Evolutionary conservation across 2,113 vertebrate genomes (phyloP), one percentile per base, ranked within the genome.

Genomic region (Ceuthmochares aereus): DNA sequence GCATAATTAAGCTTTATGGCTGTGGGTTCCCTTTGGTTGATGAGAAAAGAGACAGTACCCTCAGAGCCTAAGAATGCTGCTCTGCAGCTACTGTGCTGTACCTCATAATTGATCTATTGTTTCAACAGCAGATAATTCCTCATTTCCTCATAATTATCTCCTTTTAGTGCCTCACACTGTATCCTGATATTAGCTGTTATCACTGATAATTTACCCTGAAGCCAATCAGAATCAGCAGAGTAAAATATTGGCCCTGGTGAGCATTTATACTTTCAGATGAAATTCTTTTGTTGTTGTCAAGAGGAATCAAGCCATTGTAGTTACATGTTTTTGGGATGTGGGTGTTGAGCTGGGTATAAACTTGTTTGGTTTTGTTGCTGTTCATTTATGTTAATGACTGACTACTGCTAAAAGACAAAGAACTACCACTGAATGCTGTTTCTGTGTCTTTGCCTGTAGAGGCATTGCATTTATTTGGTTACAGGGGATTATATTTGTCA

Each of bases 41-140:
- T 78, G 95, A 93, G 83, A 86, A 89, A 56, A 4, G 43, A 93
- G 85, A 40, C 73, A 10, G 73, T 92, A 92, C 90, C 95, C 92
- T 96, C 92, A 93, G 92, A 96, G 88, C 69, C 56, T 58, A 97
- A 93, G 93, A 96, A 95, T 94, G 95, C 86, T 92, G 92, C 80
- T 96, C 88, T 62, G 86, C 95, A 92, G 93, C 87, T 94, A 77
- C 92, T 88, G 23, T 63, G 64, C 92, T 51, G 51, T 74, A 93
- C 90, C 68, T 96, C 64, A 17, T 95, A 94, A 93, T 95, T 94
- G 96, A 96, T 94, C 95, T 94, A 77, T 96, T 96, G 95, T 96
- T 93, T 93, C 88, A 94, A 92, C 80, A 92, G 86, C 73, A 73
- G 73, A 90, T 96, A 95, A 95, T 92, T 95, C 70, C 83, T 93